These are phyloP conservation scores for Struthio camelus DNA, from an alignment of 2,113 vertebrate genomes.

Conservation along the genomic window DNA sequence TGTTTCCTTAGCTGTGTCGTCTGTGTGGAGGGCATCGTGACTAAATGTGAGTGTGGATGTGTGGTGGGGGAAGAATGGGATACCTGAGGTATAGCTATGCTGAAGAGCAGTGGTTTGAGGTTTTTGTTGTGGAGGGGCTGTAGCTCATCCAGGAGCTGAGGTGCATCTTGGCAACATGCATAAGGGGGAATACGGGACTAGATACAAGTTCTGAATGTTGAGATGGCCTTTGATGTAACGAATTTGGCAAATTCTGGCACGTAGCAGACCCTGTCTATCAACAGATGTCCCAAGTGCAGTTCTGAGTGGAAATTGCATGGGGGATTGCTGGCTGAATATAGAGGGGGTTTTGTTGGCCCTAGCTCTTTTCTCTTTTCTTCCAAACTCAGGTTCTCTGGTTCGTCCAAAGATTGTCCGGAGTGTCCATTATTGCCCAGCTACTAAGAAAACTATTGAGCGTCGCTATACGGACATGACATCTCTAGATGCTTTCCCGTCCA, in stretches of 20 bases:
- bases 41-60: slow-evolving; percentile 85
- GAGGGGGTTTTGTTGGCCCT: not conserved
- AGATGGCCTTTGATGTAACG: not conserved
- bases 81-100: not conserved
- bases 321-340: not conserved
- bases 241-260: not conserved
- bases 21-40: slow-evolving; percentile 96
- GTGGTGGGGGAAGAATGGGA: not conserved
- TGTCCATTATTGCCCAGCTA: slow-evolving; percentile 95
- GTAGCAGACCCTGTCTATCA: not conserved
- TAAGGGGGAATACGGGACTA: not conserved
- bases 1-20: slow-evolving; percentile 91
- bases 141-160: not conserved
- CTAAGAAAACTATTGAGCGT: slow-evolving; percentile 95
- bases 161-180: accelerated
- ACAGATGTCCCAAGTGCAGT: accelerated
- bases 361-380: not conserved
- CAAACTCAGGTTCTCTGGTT: slow-evolving; percentile 88
- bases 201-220: not conserved
- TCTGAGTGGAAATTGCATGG: not conserved
- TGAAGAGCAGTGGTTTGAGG: not conserved
- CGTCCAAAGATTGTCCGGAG: slow-evolving; percentile 96
- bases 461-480: slow-evolving; percentile 95
- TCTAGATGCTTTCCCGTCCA: slow-evolving; percentile 92
- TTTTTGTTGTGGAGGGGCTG: not conserved